Percentiles rank a stretch among this genome's conserved stretches.
phyloP scores from a whole-genome alignment of 2,888 invertebrate species.

The Phlogophora meticulosa region DNA sequence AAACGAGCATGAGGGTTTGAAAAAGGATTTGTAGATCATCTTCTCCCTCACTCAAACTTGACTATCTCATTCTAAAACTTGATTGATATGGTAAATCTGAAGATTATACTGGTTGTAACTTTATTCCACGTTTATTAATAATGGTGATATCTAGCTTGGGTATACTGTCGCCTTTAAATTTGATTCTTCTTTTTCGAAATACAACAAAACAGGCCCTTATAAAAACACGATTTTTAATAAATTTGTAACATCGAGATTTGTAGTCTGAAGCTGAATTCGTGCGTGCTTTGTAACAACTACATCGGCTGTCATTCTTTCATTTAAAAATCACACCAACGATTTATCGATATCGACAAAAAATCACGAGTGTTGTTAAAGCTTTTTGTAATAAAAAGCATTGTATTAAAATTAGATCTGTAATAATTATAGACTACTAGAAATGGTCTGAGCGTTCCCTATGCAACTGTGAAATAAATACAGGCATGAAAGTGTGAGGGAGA shows the following conservation, averaged over 20 bases:
- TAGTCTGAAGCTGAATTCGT: conserved; percentile 62
- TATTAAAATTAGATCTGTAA: conserved; percentile 20
- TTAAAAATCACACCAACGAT: not conserved
- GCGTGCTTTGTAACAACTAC: conserved; percentile 41
- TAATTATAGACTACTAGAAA: too few species aligned
- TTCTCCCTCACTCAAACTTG: not conserved
- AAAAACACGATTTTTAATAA: conserved; percentile 17
- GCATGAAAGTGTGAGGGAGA: too few species aligned
- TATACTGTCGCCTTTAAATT: not conserved
- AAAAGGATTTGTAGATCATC: not conserved
- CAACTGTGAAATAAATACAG: too few species aligned
- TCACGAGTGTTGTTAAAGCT: not conserved
- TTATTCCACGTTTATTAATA: too few species aligned
- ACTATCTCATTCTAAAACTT: not conserved
- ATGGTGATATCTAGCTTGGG: too few species aligned
- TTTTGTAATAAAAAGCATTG: conserved; percentile 1
- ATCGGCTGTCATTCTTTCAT: conserved; percentile 16
- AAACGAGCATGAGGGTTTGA: not conserved
- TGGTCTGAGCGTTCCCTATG: too few species aligned
- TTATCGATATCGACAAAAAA: not conserved
- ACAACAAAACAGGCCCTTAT: conserved; percentile 18
- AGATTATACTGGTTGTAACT: too few species aligned
- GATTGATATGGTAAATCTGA: not conserved
- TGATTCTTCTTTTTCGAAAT: not conserved
- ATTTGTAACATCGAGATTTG: conserved; percentile 55